Conservation (phyloP, 2,113 vertebrate species). For the Xenopus borealis region DNA sequence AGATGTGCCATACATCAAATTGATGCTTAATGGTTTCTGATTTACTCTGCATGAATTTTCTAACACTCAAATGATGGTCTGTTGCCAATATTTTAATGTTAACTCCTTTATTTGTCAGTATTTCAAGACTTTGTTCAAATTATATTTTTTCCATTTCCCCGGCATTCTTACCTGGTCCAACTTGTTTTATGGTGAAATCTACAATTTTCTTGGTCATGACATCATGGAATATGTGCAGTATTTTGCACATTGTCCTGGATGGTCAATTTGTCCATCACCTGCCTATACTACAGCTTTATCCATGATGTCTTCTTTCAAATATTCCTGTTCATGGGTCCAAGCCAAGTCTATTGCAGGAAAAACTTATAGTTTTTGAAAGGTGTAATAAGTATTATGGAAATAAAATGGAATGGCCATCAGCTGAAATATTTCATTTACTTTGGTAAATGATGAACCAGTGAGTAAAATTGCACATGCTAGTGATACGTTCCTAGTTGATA, state of each 20-base stretch:
- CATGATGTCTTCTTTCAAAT: not conserved
- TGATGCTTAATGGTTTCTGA: too few species aligned
- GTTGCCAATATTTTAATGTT: too few species aligned
- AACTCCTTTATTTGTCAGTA: too few species aligned
- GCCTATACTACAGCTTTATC: not conserved
- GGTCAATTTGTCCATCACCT: not conserved
- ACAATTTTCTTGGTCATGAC: conserved; percentile 8
- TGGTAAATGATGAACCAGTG: not conserved
- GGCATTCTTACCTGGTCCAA: too few species aligned
- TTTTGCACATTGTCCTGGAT: not conserved
- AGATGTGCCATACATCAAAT: too few species aligned
- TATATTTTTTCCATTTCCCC: too few species aligned
- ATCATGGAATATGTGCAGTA: conserved; percentile 12
- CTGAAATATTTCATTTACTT: not conserved
- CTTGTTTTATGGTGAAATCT: too few species aligned
- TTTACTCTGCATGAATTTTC: too few species aligned
- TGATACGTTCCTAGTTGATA: not conserved
- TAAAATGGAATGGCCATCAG: not conserved
- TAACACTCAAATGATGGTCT: too few species aligned
- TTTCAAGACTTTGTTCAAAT: too few species aligned
- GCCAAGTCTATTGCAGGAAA: conserved; percentile 4
- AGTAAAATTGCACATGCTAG: too few species aligned
- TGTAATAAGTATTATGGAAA: not conserved
- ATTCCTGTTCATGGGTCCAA: conserved; percentile 3
- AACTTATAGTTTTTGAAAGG: not conserved